Conservation (phyloP, 2,797 vertebrate genomes). For the Tokudaia muenninki region DNA sequence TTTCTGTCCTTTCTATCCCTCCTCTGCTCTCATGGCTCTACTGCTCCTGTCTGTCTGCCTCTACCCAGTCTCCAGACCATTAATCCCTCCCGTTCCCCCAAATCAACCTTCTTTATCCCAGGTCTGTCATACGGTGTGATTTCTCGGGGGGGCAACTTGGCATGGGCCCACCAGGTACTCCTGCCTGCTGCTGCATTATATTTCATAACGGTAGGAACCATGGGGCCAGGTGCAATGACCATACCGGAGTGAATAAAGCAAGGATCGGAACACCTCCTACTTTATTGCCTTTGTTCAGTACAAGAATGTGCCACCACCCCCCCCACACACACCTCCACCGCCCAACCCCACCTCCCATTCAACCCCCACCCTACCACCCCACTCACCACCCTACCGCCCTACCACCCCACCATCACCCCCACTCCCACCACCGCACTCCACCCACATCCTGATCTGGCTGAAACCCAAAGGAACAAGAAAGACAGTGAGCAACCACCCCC, state of each 20-base stretch:
- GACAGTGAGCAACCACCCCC: background rate
- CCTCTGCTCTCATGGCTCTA: no score
- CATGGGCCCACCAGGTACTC: background rate
- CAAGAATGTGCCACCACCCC: background rate
- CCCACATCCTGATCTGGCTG: background rate
- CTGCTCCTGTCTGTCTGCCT: background rate
- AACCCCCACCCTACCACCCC: background rate
- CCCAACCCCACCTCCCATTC: background rate
- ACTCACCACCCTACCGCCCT: background rate
- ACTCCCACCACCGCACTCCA: background rate
- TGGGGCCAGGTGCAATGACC: fast-evolving
- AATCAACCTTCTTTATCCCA: background rate
- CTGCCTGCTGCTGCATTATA: background rate
- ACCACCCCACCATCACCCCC: background rate
- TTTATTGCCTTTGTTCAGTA: background rate
- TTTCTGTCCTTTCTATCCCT: no score
- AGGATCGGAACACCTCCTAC: no score
- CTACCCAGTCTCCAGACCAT: background rate
- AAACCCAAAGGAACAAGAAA: background rate
- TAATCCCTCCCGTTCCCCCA: background rate
- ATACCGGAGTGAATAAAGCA: background rate
- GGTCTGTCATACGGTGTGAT: background rate
- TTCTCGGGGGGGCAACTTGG: background rate
- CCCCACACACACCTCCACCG: background rate
- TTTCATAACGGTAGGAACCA: background rate